These are phyloP conservation scores for Leguminivora glycinivorella DNA, from an alignment of 1,140 invertebrate genomes.

Conservation along the genomic window DNA sequence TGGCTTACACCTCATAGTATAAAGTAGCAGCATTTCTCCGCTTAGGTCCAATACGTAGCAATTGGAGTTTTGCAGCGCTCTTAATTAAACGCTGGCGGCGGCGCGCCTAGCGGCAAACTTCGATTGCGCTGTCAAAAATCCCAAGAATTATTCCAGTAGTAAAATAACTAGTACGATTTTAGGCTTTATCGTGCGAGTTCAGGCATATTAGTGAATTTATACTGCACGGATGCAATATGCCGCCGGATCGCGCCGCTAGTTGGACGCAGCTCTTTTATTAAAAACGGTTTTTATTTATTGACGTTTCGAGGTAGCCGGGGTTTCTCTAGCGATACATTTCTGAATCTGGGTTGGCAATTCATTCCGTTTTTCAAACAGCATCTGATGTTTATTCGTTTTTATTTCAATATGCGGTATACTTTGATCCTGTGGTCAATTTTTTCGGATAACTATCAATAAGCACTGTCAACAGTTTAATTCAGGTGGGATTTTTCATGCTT, in stretches of 20 bases:
- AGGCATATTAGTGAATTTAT: slow-evolving; percentile 78
- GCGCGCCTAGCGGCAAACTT: slow-evolving; percentile 69
- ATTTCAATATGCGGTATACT: slow-evolving; percentile 6
- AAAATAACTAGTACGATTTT: slow-evolving; percentile 76
- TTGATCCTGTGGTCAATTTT: background rate
- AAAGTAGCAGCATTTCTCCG: slow-evolving; percentile 38
- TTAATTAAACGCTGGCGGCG: slow-evolving; percentile 69
- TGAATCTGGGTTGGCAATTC: slow-evolving; percentile 13
- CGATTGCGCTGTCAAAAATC: slow-evolving; percentile 78
- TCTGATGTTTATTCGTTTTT: slow-evolving; percentile 17
- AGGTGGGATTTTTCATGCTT: too few relatives aligned
- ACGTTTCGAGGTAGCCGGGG: slow-evolving; percentile 52
- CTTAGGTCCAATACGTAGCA: slow-evolving; percentile 46
- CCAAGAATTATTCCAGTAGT: slow-evolving; percentile 75
- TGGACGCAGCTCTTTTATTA: slow-evolving; percentile 71
- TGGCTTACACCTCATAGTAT: slow-evolving; percentile 38
- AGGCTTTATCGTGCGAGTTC: slow-evolving; percentile 74
- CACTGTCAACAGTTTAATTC: too few relatives aligned
- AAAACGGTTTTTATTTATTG: slow-evolving; percentile 78
- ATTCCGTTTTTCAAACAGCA: slow-evolving; percentile 14
- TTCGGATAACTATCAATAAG: too few relatives aligned
- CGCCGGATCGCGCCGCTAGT: slow-evolving; percentile 53
- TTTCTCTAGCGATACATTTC: slow-evolving; percentile 41
- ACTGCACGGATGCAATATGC: slow-evolving; percentile 73
- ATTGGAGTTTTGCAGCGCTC: slow-evolving; percentile 55